These are phyloP conservation scores for Gerris buenoi DNA, from an alignment of 1,140 invertebrate genomes.

Conservation along the genomic window DNA sequence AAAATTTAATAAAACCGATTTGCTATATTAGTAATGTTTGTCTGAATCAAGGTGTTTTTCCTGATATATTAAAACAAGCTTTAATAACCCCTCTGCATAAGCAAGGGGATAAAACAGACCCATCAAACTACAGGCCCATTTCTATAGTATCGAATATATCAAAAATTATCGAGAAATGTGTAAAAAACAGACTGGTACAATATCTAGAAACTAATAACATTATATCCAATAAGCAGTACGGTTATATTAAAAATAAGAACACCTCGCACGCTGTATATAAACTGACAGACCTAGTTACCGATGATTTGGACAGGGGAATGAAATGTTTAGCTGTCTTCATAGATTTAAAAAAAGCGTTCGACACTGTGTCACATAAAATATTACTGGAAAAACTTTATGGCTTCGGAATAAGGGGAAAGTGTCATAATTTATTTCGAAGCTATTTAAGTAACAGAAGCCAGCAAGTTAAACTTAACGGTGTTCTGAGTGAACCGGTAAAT, in stretches of 20 bases:
- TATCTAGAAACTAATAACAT: not conserved
- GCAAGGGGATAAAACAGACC: not conserved
- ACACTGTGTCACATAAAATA: not conserved
- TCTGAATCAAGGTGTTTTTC: not conserved
- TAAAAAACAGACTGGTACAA: not conserved
- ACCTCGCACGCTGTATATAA: not conserved
- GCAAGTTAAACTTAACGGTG: not conserved
- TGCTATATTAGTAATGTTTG: not conserved
- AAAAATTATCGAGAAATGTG: not conserved
- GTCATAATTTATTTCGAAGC: not conserved
- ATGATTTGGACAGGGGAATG: not conserved
- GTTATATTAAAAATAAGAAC: not conserved
- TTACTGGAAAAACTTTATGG: not conserved
- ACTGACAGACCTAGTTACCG: not conserved
- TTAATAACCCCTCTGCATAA: not conserved
- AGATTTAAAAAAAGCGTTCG: constrained; percentile 1
- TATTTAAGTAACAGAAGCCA: not conserved
- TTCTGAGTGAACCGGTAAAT: not conserved
- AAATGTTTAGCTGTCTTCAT: not conserved
- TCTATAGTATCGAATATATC: not conserved
- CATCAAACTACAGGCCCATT: not conserved
- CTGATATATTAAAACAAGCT: not conserved
- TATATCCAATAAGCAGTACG: not conserved
- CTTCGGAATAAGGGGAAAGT: not conserved
- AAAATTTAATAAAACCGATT: not conserved